Evolutionary conservation across 2,888 invertebrate species (phyloP).

Genomic region (Aethes cnicana): DNA sequence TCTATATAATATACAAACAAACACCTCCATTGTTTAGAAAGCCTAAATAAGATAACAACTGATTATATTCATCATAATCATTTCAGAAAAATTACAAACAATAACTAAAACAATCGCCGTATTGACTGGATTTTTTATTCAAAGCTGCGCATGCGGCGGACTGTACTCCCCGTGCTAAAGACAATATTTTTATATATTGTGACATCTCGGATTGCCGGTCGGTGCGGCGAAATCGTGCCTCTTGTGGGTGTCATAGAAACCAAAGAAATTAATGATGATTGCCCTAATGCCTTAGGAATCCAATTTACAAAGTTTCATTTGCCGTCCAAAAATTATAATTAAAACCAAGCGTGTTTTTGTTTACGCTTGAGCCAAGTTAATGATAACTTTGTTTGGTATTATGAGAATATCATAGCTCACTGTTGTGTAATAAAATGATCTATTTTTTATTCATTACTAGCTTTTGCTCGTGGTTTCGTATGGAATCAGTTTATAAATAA

Average conservation of each 20-base stretch:
- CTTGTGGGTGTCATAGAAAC: slow-evolving; percentile 44
- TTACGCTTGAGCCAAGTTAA: neutral
- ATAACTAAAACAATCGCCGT: too few relatives aligned
- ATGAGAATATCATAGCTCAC: slow-evolving; percentile 32
- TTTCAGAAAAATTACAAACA: too few relatives aligned
- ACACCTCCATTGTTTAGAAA: too few relatives aligned
- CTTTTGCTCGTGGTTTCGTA: too few relatives aligned
- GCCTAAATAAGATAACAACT: too few relatives aligned
- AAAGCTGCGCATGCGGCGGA: neutral
- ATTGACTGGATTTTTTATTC: too few relatives aligned
- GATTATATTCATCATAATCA: too few relatives aligned
- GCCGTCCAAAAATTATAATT: neutral
- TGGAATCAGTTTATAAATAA: too few relatives aligned
- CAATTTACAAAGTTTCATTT: slow-evolving; percentile 11
- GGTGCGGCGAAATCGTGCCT: slow-evolving; percentile 47
- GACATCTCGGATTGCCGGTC: slow-evolving; percentile 42
- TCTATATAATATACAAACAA: too few relatives aligned
- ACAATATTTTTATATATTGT: slow-evolving; percentile 44
- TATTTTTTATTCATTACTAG: slow-evolving; percentile 30
- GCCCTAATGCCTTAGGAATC: slow-evolving; percentile 20
- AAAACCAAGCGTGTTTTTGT: neutral
- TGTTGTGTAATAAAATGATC: slow-evolving; percentile 36
- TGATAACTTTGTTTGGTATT: slow-evolving; percentile 1
- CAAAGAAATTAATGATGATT: slow-evolving; percentile 40
- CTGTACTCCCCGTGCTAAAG: slow-evolving; percentile 21